phyloP scores from a whole-genome alignment of 2,113 vertebrate genomes.

The Neoarius graeffei region DNA sequence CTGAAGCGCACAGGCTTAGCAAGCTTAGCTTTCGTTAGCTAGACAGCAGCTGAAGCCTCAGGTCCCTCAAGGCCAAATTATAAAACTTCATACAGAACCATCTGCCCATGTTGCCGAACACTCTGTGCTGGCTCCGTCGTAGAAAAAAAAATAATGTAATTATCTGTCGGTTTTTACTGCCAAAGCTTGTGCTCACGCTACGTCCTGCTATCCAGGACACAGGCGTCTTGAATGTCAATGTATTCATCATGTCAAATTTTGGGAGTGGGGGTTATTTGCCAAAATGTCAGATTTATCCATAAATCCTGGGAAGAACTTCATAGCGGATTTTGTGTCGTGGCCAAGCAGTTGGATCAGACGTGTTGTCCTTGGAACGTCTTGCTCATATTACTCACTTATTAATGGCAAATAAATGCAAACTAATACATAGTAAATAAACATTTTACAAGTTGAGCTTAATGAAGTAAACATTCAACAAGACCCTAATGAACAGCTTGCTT shows the following conservation, averaged over 20 bases:
- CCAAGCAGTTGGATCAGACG: neutral
- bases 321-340: too few species aligned
- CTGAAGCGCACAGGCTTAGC: conserved; percentile 19
- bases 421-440: neutral
- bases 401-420: neutral
- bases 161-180: neutral
- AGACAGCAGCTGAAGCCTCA: conserved; percentile 14
- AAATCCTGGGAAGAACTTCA: neutral
- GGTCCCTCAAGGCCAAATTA: conserved; percentile 14
- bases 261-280: neutral
- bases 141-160: neutral
- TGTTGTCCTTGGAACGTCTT: neutral
- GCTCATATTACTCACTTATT: neutral
- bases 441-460: neutral
- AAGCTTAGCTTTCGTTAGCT: conserved; percentile 30
- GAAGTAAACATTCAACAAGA: neutral
- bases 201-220: neutral
- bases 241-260: neutral
- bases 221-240: conserved; percentile 3
- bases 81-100: conserved; percentile 31
- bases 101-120: conserved; percentile 18
- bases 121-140: neutral
- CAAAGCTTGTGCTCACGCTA: neutral
- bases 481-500: neutral
- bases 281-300: conserved; percentile 8